phyloP scores from a whole-genome alignment of 2,888 invertebrate species.

The Galeruca laticollis region DNA sequence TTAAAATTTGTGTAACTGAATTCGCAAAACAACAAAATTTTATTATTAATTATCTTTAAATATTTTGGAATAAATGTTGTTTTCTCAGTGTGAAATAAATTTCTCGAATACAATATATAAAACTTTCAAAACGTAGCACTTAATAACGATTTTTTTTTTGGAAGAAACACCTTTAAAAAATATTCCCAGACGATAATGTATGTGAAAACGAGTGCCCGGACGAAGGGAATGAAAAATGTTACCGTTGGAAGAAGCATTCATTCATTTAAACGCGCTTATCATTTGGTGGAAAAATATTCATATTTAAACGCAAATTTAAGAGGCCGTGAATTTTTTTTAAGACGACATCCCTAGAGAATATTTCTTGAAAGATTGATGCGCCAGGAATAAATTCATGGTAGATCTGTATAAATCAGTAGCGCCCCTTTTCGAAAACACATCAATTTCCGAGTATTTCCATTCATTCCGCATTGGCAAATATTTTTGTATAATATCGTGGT shows the following conservation, averaged over 20 bases:
- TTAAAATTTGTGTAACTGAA: too few relatives aligned
- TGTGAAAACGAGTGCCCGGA: slow-evolving; percentile 13
- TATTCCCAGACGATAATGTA: slow-evolving; percentile 1
- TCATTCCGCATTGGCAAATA: too few relatives aligned
- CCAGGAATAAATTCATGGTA: slow-evolving; percentile 2
- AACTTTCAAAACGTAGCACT: background rate
- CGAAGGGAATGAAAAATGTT: slow-evolving; percentile 29
- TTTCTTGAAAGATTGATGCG: slow-evolving; percentile 36
- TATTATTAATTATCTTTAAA: too few relatives aligned
- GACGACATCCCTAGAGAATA: slow-evolving; percentile 31
- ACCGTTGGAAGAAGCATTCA: slow-evolving; percentile 18
- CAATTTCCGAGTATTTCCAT: too few relatives aligned
- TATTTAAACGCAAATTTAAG: slow-evolving; percentile 40
- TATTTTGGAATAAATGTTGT: too few relatives aligned
- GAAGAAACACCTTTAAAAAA: slow-evolving; percentile 1
- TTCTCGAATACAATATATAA: background rate
- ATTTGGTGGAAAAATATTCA: slow-evolving; percentile 32
- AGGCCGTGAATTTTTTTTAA: slow-evolving; percentile 32
- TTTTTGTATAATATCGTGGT: too few relatives aligned
- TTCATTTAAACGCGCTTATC: slow-evolving; percentile 38
- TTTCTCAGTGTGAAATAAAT: background rate
- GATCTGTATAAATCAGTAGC: background rate
- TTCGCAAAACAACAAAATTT: too few relatives aligned
- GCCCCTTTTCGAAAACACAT: background rate
- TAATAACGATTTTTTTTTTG: background rate